phyloP scores from a whole-genome alignment of 2,888 invertebrate species.

The Zonitis immaculata region DNA sequence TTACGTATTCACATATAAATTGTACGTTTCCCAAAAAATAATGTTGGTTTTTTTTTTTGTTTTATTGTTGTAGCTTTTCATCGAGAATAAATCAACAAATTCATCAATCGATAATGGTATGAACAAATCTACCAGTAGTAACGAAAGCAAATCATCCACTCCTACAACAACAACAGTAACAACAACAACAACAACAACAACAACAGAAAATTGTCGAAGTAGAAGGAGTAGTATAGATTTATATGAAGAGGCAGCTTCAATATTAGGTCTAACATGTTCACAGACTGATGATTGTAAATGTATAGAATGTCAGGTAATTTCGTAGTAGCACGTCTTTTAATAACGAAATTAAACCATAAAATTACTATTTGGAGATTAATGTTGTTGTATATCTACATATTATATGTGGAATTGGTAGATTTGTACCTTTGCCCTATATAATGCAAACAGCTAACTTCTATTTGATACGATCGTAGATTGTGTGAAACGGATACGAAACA shows the following conservation, averaged over 20 bases:
- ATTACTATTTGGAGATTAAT: no score
- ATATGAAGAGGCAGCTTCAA: constrained; percentile 46
- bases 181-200: constrained; percentile 3
- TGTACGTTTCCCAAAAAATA: no score
- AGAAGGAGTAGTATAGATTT: constrained; percentile 43
- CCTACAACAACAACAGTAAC: constrained; percentile 15
- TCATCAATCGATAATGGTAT: constrained; percentile 18
- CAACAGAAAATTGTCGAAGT: constrained; percentile 24
- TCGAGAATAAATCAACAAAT: constrained; percentile 30
- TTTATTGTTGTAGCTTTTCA: constrained; percentile 42
- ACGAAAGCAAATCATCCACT: constrained; percentile 18
- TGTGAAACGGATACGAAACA: no score
- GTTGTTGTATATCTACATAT: no score
- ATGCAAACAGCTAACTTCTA: no score
- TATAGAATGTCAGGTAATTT: constrained; percentile 46
- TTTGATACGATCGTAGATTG: no score
- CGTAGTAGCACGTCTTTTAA: no score
- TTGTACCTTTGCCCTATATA: no score
- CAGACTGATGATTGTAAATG: constrained; percentile 47
- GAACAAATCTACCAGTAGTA: constrained; percentile 19
- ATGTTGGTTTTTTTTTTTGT: no score
- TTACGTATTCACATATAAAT: no score
- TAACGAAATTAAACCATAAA: no score
- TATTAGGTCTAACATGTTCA: constrained; percentile 44
- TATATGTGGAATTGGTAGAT: no score